A percentile compares a stretch with the other conserved stretches of the same genome.
Evolutionary conservation across 2,113 vertebrate genomes (phyloP).

Genomic region (Gobio gobio): DNA sequence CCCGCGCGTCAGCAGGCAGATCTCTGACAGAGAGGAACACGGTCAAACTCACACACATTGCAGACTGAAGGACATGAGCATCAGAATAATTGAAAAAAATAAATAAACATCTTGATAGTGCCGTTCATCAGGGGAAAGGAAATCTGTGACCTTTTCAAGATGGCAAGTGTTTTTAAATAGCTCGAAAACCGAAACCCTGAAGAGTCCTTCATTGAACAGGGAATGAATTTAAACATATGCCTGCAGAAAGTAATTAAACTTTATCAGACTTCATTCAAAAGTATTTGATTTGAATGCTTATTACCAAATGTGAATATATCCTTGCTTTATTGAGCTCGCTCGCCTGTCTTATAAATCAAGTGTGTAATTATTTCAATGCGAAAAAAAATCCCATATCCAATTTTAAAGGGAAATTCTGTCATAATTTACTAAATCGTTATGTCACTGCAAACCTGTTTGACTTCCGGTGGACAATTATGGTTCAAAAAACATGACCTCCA

Average conservation of each 20-base stretch:
- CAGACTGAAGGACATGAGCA: neutral
- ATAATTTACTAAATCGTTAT: neutral
- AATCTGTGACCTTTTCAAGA: constrained; percentile 21
- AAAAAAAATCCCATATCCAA: neutral
- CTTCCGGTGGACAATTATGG: neutral
- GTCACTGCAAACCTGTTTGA: neutral
- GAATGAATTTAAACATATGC: constrained; percentile 3
- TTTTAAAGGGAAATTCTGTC: neutral
- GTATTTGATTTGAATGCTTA: constrained; percentile 11
- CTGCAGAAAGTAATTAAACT: constrained; percentile 17
- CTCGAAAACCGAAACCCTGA: neutral
- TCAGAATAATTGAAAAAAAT: neutral
- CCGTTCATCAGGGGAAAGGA: neutral
- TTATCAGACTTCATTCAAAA: constrained; percentile 10
- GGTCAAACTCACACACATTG: constrained; percentile 2
- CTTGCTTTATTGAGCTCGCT: neutral
- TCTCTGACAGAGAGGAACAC: constrained; percentile 76
- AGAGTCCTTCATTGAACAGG: neutral
- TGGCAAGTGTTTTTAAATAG: neutral
- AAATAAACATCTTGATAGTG: neutral
- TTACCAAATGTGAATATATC: neutral
- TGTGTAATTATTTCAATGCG: neutral
- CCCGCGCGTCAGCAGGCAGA: constrained; percentile 93
- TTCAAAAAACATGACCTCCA: neutral
- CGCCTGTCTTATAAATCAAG: neutral